Evolutionary conservation across 2,888 invertebrate species (phyloP).

Genomic region (Mechanitis messenoides): DNA sequence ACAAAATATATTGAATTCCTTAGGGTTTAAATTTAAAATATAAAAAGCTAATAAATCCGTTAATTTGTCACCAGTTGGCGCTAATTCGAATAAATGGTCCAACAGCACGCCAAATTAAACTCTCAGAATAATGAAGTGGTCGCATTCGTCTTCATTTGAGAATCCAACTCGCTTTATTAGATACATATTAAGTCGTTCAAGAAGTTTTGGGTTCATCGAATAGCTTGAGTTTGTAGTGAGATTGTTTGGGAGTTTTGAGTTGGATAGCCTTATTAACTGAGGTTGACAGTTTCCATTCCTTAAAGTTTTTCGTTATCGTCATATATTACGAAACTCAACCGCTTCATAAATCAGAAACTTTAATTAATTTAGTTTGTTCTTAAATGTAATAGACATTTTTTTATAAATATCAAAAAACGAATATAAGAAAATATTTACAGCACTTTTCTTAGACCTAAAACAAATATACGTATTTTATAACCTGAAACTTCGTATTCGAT

Average conservation of each 20-base stretch:
- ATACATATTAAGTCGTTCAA: slow-evolving; percentile 49
- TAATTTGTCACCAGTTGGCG: slow-evolving; percentile 53
- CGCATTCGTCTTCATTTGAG: slow-evolving; percentile 69
- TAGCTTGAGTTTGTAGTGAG: slow-evolving; percentile 37
- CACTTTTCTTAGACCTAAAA: too few relatives aligned
- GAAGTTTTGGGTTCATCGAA: slow-evolving; percentile 37
- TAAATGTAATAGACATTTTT: not conserved
- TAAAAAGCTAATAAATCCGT: slow-evolving; percentile 54
- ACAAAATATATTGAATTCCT: too few relatives aligned
- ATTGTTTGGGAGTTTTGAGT: slow-evolving; percentile 51
- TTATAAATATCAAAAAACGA: not conserved
- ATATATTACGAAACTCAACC: slow-evolving; percentile 18
- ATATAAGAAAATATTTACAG: not conserved
- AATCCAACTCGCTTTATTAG: slow-evolving; percentile 52
- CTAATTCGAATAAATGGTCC: slow-evolving; percentile 68
- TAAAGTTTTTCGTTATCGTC: slow-evolving; percentile 23
- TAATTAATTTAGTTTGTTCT: slow-evolving; percentile 11
- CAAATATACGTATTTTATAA: not conserved
- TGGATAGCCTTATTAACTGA: slow-evolving; percentile 29
- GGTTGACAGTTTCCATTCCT: slow-evolving; percentile 24
- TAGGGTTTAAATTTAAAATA: slow-evolving; percentile 29
- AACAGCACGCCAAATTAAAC: slow-evolving; percentile 64
- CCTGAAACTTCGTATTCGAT: too few relatives aligned
- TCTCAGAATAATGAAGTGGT: slow-evolving; percentile 64
- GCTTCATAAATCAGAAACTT: slow-evolving; percentile 14